phyloP scores from a whole-genome alignment of 2,888 invertebrate species.

The Diarsia dahlii region DNA sequence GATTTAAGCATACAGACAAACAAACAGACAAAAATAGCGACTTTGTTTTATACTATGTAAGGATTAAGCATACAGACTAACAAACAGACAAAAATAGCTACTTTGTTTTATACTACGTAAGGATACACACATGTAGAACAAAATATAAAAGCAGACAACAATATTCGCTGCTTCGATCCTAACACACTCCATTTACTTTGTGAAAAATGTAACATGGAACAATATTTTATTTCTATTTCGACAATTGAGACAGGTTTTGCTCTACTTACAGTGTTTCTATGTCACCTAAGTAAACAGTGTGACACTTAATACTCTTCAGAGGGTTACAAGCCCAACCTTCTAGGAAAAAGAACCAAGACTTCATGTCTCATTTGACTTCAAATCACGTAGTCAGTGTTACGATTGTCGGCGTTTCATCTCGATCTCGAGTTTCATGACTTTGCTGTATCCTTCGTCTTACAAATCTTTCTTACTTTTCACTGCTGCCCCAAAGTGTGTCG shows the following conservation, averaged over 20 bases:
- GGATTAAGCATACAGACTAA: too few relatives aligned
- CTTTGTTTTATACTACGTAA: too few relatives aligned
- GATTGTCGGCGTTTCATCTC: constrained; percentile 67
- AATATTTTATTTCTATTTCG: neutral
- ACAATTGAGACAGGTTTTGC: neutral
- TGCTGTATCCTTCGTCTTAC: constrained; percentile 58
- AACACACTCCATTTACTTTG: neutral
- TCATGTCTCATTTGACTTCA: constrained; percentile 54
- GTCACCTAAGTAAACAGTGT: constrained; percentile 28
- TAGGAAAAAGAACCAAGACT: constrained; percentile 40
- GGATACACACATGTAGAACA: neutral
- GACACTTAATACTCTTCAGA: constrained; percentile 42
- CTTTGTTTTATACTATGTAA: too few relatives aligned
- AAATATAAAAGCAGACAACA: neutral
- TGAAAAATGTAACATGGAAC: neutral
- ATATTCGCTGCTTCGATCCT: neutral
- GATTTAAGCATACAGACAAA: too few relatives aligned
- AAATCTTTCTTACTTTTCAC: constrained; percentile 66
- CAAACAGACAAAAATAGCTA: too few relatives aligned
- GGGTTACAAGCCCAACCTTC: constrained; percentile 25
- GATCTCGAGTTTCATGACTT: constrained; percentile 67
- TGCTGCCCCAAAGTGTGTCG: constrained; percentile 40
- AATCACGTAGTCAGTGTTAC: constrained; percentile 65
- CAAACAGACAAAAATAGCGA: too few relatives aligned
- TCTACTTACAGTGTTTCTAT: constrained; percentile 21